Percentiles rank a stretch among this genome's conserved stretches.
Evolutionary conservation across 2,888 invertebrate genomes (phyloP).

Genomic region (Epirrita christyi): DNA sequence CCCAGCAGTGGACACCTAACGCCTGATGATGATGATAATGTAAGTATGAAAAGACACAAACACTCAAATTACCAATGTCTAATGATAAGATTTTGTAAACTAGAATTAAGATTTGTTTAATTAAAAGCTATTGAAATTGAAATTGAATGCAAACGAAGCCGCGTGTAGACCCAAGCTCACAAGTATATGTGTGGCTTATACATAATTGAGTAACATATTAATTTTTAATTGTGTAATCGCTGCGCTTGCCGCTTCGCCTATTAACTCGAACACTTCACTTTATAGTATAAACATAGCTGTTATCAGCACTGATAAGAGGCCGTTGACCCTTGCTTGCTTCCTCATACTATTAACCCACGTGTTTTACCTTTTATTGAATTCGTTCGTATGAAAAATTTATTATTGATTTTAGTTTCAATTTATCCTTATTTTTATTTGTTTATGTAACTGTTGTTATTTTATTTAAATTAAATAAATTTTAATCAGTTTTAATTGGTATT

Average conservation of each 20-base stretch:
- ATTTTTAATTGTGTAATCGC: constrained; percentile 14
- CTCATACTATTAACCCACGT: constrained; percentile 53
- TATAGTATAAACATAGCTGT: constrained; percentile 56
- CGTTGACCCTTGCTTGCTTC: constrained; percentile 59
- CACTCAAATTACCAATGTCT: too few species aligned
- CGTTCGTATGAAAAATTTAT: constrained; percentile 36
- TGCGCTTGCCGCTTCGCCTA: constrained; percentile 30
- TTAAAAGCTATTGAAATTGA: too few species aligned
- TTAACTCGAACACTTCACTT: constrained; percentile 10
- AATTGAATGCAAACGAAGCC: too few species aligned
- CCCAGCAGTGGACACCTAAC: too few species aligned
- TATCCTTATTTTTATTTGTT: constrained; percentile 4
- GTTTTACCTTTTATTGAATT: constrained; percentile 37
- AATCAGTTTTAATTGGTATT: too few species aligned
- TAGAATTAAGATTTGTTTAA: too few species aligned
- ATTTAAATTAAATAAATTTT: too few species aligned
- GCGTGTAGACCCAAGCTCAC: too few species aligned
- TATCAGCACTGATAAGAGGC: constrained; percentile 68
- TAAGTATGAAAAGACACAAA: too few species aligned
- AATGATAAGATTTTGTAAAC: too few species aligned
- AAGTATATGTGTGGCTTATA: background rate
- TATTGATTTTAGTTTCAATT: constrained; percentile 17
- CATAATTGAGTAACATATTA: background rate
- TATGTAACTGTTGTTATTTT: too few species aligned
- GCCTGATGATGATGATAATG: too few species aligned